These are phyloP conservation scores for Gavia stellata DNA, from an alignment of 2,113 vertebrate species.

Conservation along the genomic window DNA sequence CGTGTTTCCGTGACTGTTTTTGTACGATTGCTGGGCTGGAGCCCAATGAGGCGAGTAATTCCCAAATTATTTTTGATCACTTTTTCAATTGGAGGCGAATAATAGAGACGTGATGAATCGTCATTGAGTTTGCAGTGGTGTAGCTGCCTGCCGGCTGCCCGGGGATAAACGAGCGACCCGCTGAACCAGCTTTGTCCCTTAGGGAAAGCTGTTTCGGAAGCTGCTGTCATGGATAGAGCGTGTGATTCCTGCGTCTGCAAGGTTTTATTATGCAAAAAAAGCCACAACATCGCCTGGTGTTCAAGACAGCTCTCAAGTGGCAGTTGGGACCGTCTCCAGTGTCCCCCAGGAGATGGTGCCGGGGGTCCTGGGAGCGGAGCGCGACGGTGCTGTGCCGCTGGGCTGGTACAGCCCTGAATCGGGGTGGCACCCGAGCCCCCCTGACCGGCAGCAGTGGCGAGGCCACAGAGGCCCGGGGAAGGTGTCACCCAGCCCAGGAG, in stretches of 20 bases:
- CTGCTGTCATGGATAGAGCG: neutral
- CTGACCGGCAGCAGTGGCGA: neutral
- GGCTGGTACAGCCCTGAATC: neutral
- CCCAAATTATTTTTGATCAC: neutral
- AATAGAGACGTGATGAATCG: neutral
- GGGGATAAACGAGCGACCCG: rapidly evolving
- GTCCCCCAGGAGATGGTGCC: rapidly evolving
- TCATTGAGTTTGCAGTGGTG: rapidly evolving
- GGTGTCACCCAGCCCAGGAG: neutral
- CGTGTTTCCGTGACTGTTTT: rapidly evolving
- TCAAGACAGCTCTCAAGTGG: neutral
- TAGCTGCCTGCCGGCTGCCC: neutral
- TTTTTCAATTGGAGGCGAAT: neutral
- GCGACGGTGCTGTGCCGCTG: rapidly evolving
- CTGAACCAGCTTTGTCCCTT: neutral
- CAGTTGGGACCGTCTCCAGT: neutral
- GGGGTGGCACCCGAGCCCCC: neutral
- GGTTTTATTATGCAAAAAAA: neutral
- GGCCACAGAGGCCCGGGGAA: neutral
- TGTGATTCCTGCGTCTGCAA: neutral
- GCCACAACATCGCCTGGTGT: rapidly evolving
- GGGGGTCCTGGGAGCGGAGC: rapidly evolving
- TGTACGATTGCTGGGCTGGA: neutral
- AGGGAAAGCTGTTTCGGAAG: neutral
- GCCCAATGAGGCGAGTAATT: neutral